Evolutionary conservation across 2,888 invertebrate species (phyloP).

Genomic region (Leptinotarsa juncta): DNA sequence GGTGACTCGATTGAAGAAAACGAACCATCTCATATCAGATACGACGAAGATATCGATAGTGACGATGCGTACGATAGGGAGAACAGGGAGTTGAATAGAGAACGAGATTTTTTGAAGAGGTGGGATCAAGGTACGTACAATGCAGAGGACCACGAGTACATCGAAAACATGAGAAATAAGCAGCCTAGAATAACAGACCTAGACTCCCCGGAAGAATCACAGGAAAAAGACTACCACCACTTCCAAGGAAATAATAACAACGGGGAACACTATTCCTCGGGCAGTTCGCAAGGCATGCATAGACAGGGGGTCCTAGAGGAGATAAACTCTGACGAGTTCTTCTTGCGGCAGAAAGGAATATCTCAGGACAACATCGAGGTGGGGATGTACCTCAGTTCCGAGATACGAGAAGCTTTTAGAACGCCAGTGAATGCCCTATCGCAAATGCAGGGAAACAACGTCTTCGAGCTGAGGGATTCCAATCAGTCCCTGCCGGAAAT

Average conservation of each 20-base stretch:
- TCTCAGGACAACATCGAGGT: conserved; percentile 86
- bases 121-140: conserved; percentile 64
- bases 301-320: conserved; percentile 82
- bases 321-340: conserved; percentile 89
- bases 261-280: conserved; percentile 70
- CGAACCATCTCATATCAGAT: conserved; percentile 61
- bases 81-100: conserved; percentile 68
- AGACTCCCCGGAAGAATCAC: conserved; percentile 52
- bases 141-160: conserved; percentile 39
- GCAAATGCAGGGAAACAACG: conserved; percentile 66
- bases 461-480: conserved; percentile 54
- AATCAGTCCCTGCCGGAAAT: conserved; percentile 62
- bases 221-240: conserved; percentile 35
- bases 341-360: conserved; percentile 83
- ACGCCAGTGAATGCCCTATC: conserved; percentile 74
- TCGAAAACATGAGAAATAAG: conserved; percentile 36
- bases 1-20: conserved; percentile 47
- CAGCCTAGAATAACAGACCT: conserved; percentile 54
- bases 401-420: conserved; percentile 83
- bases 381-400: conserved; percentile 80
- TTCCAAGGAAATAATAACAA: conserved; percentile 52
- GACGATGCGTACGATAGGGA: conserved; percentile 69
- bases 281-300: conserved; percentile 70
- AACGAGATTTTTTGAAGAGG: conserved; percentile 58
- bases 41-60: conserved; percentile 62